Percentiles rank a stretch among this genome's conserved stretches.
phyloP scores from a whole-genome alignment of 2,888 invertebrate species.

The Quadroppia sp. region DNA sequence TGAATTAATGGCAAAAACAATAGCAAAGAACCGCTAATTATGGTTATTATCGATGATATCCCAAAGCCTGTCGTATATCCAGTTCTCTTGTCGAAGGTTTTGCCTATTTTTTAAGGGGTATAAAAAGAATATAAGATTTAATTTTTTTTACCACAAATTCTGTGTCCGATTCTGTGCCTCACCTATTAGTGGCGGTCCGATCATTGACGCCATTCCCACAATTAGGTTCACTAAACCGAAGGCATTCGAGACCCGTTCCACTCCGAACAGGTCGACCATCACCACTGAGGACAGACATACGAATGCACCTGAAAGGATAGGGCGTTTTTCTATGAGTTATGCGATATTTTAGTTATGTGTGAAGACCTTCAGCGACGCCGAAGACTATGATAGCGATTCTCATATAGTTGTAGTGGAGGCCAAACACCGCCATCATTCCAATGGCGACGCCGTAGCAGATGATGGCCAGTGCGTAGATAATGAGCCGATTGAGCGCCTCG shows the following conservation, averaged over 20 bases:
- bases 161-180: no score
- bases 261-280: conserved; percentile 36
- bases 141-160: no score
- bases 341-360: background rate
- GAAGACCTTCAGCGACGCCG: conserved; percentile 33
- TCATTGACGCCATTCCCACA: conserved; percentile 22
- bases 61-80: background rate
- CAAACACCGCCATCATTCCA: conserved; percentile 22
- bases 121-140: background rate
- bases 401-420: background rate
- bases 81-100: background rate
- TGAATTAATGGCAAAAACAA: conserved; percentile 6
- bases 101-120: background rate
- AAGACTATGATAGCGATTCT: background rate
- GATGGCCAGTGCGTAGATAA: conserved; percentile 8
- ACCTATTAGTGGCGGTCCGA: conserved; percentile 39
- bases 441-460: conserved; percentile 25
- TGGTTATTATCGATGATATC: background rate
- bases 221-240: conserved; percentile 30
- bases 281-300: conserved; percentile 27
- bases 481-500: background rate
- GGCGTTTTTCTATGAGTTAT: background rate
- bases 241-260: conserved; percentile 13
- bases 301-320: conserved; percentile 16
- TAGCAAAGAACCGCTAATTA: background rate